Evolutionary conservation across 2,113 vertebrate genomes (phyloP), one percentile per base, ranked within the genome.

Genomic region (Himantopus leucocephalus): DNA sequence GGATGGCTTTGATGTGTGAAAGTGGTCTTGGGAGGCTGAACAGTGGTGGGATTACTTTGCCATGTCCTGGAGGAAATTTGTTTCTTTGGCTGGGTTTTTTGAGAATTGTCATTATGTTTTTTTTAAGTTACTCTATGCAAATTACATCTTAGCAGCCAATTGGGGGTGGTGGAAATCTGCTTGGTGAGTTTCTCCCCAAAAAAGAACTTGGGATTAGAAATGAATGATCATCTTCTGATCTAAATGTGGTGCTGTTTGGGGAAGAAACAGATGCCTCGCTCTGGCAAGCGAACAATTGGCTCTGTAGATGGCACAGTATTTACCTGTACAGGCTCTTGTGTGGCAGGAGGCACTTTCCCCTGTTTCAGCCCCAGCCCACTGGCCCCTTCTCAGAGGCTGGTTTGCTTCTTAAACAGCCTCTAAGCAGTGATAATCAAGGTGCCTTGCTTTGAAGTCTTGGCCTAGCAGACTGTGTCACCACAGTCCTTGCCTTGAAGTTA

Each of bases 401-500:
- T 55, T 63, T 77, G 52, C 50, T 86, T 64, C 47, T 47, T 52
- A 24, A 92, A 71, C 29, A 83, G 22, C 47, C 63, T 90, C 50
- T 89, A 24, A 66, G 47, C 62, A 78, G 17, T 39, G n/a, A 50
- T 50, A 62, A n/a, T 66, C 18, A 34, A n/a, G 55, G 21, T 88
- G 20, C 37, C 30, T 90, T 67, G 52, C 62, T 89, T 71, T 60
- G 30, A 63, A 79, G 50, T 62, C 32, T 72, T 83, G 23, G 14
- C 73, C 72, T 85, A 77, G 85, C 48, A 85, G 81, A 29, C 27
- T 74, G 21, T 84, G 43, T 96, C 84, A 96, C 59, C 63, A 45
- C 14, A 52, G 43, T 53, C 63, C 43, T 90, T 96, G 22, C 74
- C 71, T 88, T 97, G 37, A 76, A 99, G 99, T 99, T 97, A 99